These are phyloP conservation scores for Aphis craccivora DNA, from an alignment of 1,140 invertebrate genomes.

Conservation along the genomic window DNA sequence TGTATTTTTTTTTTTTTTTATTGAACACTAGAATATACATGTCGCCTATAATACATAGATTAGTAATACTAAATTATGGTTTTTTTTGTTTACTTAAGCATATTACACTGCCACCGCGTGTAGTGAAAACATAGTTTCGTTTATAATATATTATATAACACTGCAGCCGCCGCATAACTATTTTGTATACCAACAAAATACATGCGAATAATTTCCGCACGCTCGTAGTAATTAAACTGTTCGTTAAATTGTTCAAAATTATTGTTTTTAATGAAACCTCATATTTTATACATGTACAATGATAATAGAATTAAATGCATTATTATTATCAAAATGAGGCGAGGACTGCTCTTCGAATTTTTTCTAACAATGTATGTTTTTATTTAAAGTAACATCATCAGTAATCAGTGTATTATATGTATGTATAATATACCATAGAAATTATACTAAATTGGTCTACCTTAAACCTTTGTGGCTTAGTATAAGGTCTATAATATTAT, in stretches of 20 bases:
- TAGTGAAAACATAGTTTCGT: conserved; percentile 20
- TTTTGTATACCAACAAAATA: background rate
- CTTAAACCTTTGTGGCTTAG: background rate
- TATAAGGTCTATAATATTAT: conserved; percentile 13
- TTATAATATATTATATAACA: conserved; percentile 10
- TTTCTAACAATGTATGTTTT: conserved; percentile 41
- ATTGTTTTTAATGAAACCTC: background rate
- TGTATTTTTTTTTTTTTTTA: background rate
- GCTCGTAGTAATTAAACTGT: conserved; percentile 23
- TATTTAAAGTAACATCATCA: conserved; percentile 25
- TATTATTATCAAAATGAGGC: background rate
- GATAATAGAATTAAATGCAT: background rate
- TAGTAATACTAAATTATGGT: background rate
- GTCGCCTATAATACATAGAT: background rate
- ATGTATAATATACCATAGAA: background rate
- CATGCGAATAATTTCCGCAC: conserved; percentile 16
- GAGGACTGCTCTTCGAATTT: background rate
- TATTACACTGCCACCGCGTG: conserved; percentile 7
- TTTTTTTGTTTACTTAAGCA: conserved; percentile 15
- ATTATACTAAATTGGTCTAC: background rate
- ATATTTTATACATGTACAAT: background rate
- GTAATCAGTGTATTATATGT: conserved; percentile 19
- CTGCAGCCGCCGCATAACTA: background rate
- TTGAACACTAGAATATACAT: conserved; percentile 16
- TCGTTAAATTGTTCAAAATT: background rate